A percentile compares a stretch with the other conserved stretches of the same genome.
phyloP scores from a whole-genome alignment of 2,113 vertebrate genomes.

The Sapajus apella region DNA sequence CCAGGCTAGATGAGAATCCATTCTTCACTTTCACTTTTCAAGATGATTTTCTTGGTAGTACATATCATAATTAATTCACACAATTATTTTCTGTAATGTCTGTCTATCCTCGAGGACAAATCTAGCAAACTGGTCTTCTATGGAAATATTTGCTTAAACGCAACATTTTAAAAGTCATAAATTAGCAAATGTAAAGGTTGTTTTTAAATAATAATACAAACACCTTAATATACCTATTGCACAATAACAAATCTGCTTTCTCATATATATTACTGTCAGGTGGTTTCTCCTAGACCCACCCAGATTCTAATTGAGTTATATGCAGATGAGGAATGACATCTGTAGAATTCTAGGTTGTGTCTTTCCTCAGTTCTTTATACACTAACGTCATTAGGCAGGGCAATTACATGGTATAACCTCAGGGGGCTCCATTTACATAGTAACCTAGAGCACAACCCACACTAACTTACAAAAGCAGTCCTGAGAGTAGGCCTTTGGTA shows the following conservation, averaged over 20 bases:
- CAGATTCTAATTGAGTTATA: neutral
- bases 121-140: neutral
- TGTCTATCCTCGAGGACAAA: neutral
- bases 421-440: neutral
- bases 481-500: neutral
- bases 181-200: neutral
- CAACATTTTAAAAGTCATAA: neutral
- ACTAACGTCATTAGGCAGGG: neutral
- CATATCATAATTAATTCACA: neutral
- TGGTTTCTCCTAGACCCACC: neutral
- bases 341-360: neutral
- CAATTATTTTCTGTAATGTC: neutral
- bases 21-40: neutral
- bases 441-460: neutral
- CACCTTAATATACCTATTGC: neutral
- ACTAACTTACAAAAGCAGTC: neutral
- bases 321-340: neutral
- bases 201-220: neutral
- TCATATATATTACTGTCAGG: neutral
- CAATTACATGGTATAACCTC: neutral
- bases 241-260: neutral
- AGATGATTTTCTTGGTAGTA: neutral
- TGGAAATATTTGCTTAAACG: neutral
- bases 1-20: neutral
- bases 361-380: neutral